Base-by-base conservation (phyloP, 2,888 invertebrate genomes). In the Micropterix aruncella region DNA sequence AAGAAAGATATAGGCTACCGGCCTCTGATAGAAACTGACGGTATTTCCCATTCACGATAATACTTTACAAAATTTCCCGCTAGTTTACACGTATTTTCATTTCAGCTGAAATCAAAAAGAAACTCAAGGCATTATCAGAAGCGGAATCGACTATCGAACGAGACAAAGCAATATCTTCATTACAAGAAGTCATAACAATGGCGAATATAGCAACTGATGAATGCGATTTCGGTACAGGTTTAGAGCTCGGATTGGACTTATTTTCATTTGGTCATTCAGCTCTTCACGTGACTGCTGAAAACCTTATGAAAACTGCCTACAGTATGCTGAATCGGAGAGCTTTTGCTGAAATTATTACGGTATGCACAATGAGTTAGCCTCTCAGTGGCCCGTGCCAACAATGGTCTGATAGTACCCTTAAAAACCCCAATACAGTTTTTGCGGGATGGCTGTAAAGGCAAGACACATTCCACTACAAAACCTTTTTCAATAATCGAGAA, bases 141-240 rank as follows among this genome's bases (percentile, higher is more conserved):
- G 73, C 77, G 9, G 68, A 68, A 48, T 60, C 66, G 3, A 70
- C 79, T 17, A 66, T 64, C 9, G 77, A 82, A 49, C 78, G 75
- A 53, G 66, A 73, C 47, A 69, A 66, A 41, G 63, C 76, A 19
- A 67, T 86, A 47, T 79, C 81, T 16, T 76, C 81, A 18, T 59
- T 95, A 2, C 87, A 91, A 54, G 86, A 89, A 45, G 67, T 91
- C 2, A 77, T 92, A 47, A 90, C 86, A 2, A 80, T 80, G 45
- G 83, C 90, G 3, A 86, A 80, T 60, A 90, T 91, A 60, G 96
- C 95, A 0, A 80, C 87, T 45, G 96, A 96, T 57, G 96, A 97
- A 61, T 86, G 87, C 57, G 95, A 96, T 61, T 95, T 92, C 64
- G 96, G 94, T 0, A 92, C 91, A 44, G 86, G 91, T 0, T 62